Evolutionary conservation across 2,888 invertebrate genomes (phyloP).

Genomic region (Arrhopalites spinosus): DNA sequence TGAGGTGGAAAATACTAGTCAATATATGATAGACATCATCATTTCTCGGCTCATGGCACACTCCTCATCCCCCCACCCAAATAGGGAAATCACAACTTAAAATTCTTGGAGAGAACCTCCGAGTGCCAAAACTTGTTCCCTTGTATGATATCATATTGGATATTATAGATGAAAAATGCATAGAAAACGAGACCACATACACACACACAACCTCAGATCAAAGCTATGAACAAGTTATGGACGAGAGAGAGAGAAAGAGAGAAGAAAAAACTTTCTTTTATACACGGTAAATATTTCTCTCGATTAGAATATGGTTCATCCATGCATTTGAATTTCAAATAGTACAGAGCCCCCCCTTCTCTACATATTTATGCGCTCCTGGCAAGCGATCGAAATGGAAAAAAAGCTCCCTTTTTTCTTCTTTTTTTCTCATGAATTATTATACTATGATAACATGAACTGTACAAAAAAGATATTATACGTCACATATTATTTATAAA

Average conservation of each 20-base stretch:
- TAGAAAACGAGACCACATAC: too few relatives aligned
- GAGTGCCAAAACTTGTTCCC: conserved; percentile 9
- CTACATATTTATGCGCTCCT: neutral
- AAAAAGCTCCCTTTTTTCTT: too few relatives aligned
- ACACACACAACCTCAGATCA: too few relatives aligned
- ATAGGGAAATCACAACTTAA: conserved; percentile 7
- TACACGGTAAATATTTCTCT: conserved; percentile 1
- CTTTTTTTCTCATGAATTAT: too few relatives aligned
- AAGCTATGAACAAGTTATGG: too few relatives aligned
- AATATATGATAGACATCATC: conserved; percentile 1
- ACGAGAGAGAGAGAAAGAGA: neutral
- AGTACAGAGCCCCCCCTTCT: neutral
- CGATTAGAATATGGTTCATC: conserved; percentile 23
- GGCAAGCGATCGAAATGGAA: neutral
- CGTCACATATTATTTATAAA: too few relatives aligned
- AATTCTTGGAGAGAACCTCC: conserved; percentile 1
- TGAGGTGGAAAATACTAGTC: too few relatives aligned
- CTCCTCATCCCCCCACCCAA: neutral
- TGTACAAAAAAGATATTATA: too few relatives aligned
- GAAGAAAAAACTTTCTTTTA: conserved; percentile 5
- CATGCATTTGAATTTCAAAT: conserved; percentile 25
- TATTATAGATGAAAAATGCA: too few relatives aligned
- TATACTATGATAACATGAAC: too few relatives aligned
- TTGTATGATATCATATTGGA: too few relatives aligned
- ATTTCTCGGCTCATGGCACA: neutral